Evolutionary conservation across 2,113 vertebrate genomes (phyloP).

Genomic region (Corynorhinus townsendii): DNA sequence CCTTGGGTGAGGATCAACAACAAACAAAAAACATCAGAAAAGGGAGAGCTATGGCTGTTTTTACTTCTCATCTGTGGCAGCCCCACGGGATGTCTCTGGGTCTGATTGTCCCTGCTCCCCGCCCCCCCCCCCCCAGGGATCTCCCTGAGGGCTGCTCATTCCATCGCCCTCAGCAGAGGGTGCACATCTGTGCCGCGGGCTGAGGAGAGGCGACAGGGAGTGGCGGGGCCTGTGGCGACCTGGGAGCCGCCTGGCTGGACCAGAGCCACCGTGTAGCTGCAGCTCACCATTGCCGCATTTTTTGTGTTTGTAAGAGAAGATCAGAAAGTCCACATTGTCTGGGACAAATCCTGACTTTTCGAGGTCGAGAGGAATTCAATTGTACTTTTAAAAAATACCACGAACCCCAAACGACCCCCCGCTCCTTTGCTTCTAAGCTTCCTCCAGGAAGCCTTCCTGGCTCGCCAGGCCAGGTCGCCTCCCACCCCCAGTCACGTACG

Average conservation of each 20-base stretch:
- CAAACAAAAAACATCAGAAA: background rate
- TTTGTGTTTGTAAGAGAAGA: background rate
- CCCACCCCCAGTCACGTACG: rapidly evolving
- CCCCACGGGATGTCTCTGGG: too few relatives aligned
- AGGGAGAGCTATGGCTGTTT: rapidly evolving
- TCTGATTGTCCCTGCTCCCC: background rate
- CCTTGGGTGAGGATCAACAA: too few relatives aligned
- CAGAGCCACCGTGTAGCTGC: rapidly evolving
- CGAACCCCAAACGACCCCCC: background rate
- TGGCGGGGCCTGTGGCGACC: rapidly evolving
- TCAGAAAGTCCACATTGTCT: background rate
- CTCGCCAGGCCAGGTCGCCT: rapidly evolving
- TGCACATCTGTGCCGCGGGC: rapidly evolving
- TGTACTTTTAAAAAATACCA: background rate
- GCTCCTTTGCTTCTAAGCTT: background rate
- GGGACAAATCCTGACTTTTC: background rate
- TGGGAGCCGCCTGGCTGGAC: too few relatives aligned
- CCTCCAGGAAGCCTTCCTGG: background rate
- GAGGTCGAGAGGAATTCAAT: background rate
- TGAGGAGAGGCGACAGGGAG: background rate
- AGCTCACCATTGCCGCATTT: too few relatives aligned
- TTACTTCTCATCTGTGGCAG: background rate
- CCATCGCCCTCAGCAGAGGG: background rate
- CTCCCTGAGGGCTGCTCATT: background rate
- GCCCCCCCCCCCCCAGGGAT: rapidly evolving